These are phyloP conservation scores for Arizona elegans DNA, from an alignment of 2,113 vertebrate genomes.

Conservation along the genomic window DNA sequence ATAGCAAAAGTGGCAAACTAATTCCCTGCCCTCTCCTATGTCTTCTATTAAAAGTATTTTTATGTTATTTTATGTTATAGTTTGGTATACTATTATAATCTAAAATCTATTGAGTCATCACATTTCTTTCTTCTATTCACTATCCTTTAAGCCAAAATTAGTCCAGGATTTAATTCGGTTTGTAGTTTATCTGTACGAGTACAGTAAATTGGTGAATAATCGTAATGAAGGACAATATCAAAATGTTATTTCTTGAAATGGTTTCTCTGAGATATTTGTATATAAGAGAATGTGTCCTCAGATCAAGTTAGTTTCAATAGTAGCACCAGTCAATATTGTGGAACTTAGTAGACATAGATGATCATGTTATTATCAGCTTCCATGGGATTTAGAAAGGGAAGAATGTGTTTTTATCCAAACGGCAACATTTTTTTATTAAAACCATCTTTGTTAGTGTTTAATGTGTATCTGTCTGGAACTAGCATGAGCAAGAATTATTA, in stretches of 20 bases:
- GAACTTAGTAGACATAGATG: neutral
- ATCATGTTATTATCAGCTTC: neutral
- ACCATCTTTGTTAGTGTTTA: neutral
- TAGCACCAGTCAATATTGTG: neutral
- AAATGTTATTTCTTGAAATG: neutral
- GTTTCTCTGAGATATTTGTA: neutral
- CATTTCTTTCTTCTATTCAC: neutral
- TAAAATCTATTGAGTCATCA: neutral
- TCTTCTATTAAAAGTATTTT: neutral
- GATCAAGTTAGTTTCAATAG: neutral
- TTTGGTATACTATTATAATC: neutral
- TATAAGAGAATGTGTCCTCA: neutral
- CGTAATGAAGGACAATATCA: neutral
- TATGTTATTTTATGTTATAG: neutral
- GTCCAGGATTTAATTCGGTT: neutral
- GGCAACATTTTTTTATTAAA: neutral
- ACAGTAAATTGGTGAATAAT: neutral
- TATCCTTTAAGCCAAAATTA: neutral
- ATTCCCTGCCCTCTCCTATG: neutral
- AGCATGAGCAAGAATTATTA: neutral
- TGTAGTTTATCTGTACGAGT: neutral
- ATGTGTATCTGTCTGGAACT: neutral
- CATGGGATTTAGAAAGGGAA: too few relatives aligned
- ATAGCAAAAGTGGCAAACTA: neutral
- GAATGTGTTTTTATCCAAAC: neutral